These are phyloP conservation scores for Bolinopsis microptera DNA, from an alignment of 37 sponge, comb jelly and placozoan genomes.

Conservation along the genomic window DNA sequence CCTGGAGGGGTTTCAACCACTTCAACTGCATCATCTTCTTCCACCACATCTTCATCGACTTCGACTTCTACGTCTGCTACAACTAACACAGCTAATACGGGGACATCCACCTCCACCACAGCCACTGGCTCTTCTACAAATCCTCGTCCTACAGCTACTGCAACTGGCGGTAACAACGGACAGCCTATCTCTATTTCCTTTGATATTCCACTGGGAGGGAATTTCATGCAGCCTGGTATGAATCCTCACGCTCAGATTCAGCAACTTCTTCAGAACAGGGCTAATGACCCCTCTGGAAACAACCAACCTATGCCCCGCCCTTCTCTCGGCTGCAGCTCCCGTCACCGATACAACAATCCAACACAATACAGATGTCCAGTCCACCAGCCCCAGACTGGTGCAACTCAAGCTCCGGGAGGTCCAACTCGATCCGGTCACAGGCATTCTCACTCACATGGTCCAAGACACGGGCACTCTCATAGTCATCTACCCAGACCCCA, in stretches of 20 bases:
- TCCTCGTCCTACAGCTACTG: background rate
- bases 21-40: background rate
- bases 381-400: background rate
- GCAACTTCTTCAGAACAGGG: background rate
- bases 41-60: background rate
- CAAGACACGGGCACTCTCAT: slow-evolving; percentile 35
- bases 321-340: slow-evolving; percentile 43
- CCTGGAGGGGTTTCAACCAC: background rate
- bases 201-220: slow-evolving; percentile 15
- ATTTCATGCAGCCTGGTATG: background rate
- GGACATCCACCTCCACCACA: background rate
- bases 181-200: background rate
- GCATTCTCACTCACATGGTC: background rate
- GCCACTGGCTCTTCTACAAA: background rate
- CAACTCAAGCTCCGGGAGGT: background rate
- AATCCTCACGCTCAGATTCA: background rate
- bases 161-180: background rate
- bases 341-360: background rate
- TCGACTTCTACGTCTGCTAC: background rate
- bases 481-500: background rate
- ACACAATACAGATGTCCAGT: slow-evolving; percentile 39
- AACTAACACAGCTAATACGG: background rate
- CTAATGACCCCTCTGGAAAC: background rate
- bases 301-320: background rate
- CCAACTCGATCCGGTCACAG: background rate